These are phyloP conservation scores for Sandelia bainsii DNA, from an alignment of 2,797 vertebrate genomes.

Conservation along the genomic window DNA sequence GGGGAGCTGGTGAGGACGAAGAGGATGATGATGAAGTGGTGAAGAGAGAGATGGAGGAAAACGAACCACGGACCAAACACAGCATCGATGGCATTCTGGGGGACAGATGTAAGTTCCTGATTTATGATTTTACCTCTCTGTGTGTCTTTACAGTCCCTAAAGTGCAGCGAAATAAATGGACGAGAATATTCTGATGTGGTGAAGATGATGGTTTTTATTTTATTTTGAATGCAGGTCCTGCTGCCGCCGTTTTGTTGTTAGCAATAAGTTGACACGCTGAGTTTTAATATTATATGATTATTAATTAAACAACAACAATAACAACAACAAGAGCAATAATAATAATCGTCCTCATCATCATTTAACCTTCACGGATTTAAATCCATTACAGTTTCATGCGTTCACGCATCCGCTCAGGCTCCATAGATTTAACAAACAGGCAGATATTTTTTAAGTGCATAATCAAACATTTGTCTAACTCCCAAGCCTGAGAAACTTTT, in stretches of 20 bases:
- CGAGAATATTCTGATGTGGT: not conserved
- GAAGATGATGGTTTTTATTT: not conserved
- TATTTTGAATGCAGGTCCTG: not conserved
- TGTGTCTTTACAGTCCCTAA: not conserved
- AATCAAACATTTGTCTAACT: conserved; percentile 99
- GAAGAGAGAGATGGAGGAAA: conserved; percentile 94
- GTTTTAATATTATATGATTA: no score
- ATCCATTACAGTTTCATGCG: not conserved
- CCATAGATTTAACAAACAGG: conserved; percentile 50
- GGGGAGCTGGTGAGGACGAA: conserved; percentile 95
- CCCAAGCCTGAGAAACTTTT: conserved; percentile 92
- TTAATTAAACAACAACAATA: not conserved
- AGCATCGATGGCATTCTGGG: conserved; percentile 98
- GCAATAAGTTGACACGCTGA: not conserved
- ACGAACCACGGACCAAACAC: conserved; percentile 95
- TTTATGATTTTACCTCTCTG: not conserved
- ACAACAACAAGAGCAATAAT: conserved; percentile 8
- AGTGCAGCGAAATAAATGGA: not conserved
- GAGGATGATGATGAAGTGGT: conserved; percentile 95
- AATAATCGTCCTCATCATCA: no score
- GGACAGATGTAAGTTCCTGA: conserved; percentile 91
- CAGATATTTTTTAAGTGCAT: conserved; percentile 92
- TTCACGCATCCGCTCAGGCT: conserved; percentile 18
- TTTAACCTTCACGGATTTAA: no score
- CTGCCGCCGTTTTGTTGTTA: not conserved